Evolutionary conservation across 1,140 invertebrate genomes (phyloP), one percentile per base, ranked within the genome.

Genomic region (Planococcus citri): DNA sequence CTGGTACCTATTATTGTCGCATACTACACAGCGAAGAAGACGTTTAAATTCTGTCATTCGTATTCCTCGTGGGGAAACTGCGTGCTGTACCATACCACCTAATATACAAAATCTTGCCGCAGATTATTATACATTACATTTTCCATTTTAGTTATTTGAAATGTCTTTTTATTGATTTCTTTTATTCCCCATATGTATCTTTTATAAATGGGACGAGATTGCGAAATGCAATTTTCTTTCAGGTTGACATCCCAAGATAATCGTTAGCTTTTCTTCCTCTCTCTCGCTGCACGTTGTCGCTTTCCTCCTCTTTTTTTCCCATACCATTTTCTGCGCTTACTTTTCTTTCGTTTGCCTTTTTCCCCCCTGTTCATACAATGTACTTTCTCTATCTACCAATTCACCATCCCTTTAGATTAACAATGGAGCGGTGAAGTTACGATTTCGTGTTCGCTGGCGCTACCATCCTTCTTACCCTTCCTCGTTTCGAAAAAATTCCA

Each of bases 61-160:
- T 64, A 64, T 64, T 64, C 60, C 25, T 64, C 25, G 25, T 24
- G n/a, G 60, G 60, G 60, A 64, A 27, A 64, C 21, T 20, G 21
- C 22, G 60, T 64, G 22, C 17, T 6, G 29, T n/a, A n/a, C n/a
- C n/a, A 12, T 51, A 64, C 60, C 60, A 64, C 60, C 60, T 25
- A 27, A 64, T 25, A 27, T 24, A 64, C 21, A 64, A 64, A 64
- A 24, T 27, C 25, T 64, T 64, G 10, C 25, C 25, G 60, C 60
- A 64, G 60, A 64, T 64, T 64, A 64, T 64, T 64, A 64, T 64
- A 64, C 60, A 64, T 64, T 64, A 64, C 60, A 64, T 64, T 64
- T 64, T 64, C 60, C 60, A 64, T 64, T 64, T 64, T 64, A 64
- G 60, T 64, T 64, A 64, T 64, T 64, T 64, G 60, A 64, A 64